Base-by-base conservation (phyloP, 2,113 vertebrate species). In the Narcine bancroftii region DNA sequence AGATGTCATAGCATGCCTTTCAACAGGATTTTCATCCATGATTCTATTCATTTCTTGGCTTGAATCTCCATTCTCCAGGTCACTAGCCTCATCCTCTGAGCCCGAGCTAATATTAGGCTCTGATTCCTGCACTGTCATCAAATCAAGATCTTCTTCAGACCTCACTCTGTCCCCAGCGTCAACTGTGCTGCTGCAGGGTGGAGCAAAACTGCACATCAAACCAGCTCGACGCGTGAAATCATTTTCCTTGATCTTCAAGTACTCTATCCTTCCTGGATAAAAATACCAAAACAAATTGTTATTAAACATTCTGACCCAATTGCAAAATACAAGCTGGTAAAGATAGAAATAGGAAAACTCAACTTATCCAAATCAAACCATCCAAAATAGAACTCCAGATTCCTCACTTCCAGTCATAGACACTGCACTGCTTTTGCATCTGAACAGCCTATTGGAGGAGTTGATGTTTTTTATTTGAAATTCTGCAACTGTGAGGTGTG, bases 241-340 rank as follows among this genome's bases (percentile, higher is more conserved):
- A 92, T 94, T 96, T 47, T 97, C 97, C 93, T 95, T 96, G 93
- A 97, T 95, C 81, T 96, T 96, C 42, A 97, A 94, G 95, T 96
- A 96, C 92, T 97, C 97, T 85, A 95, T 95, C 33, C 95, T 95
- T 93, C 93, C 97, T 96, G 93, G 66, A 92, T 69, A 65, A 92
- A 45, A 93, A 92, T 29, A 3, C n/a, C 92, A 71, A 92, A 76
- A 92, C 92, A 45, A 72, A 69, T 53, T 89, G 53, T 42, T 71
- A 45, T 60, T 76, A 39, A 47, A 72, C 60, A 87, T 45, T 26
- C 29, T 33, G 0, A 0, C 42, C 26, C 2, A 0, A 33, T 47
- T 53, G 50, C 47, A n/a, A 47, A 83, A 83, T 9, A 29, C 24
- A 83, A 26, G 24, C 24, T n/a, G 24, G 26, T 53, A 33, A 10